Evolutionary conservation across 1,140 invertebrate species (phyloP).

Genomic region (Drosophila hydei): DNA sequence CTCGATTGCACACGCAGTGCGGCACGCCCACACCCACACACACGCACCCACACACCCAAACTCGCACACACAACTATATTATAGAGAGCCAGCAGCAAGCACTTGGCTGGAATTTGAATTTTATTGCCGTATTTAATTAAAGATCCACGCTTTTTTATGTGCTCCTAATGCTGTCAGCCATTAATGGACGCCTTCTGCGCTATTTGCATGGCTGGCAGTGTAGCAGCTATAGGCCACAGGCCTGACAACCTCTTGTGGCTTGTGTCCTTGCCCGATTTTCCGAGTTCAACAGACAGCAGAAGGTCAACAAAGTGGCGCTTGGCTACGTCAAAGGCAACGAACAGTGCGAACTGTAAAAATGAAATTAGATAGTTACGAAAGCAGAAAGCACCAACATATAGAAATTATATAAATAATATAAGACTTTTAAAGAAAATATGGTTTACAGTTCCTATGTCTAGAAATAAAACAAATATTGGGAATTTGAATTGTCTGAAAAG

Average conservation of each 20-base stretch:
- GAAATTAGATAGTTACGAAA: neutral
- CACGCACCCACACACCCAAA: neutral
- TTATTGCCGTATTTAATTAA: conserved; percentile 51
- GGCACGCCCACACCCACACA: neutral
- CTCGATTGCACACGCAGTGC: conserved; percentile 24
- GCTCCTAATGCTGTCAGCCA: conserved; percentile 22
- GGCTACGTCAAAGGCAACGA: conserved; percentile 7
- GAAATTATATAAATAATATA: neutral
- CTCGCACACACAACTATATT: neutral
- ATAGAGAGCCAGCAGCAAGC: neutral
- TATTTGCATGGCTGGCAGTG: conserved; percentile 44
- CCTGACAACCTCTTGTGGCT: conserved; percentile 28
- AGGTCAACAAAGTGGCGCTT: conserved; percentile 42
- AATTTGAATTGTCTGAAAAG: too few species aligned
- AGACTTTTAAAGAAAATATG: neutral
- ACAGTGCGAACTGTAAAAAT: neutral
- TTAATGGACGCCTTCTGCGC: conserved; percentile 34
- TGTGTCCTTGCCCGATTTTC: conserved; percentile 69
- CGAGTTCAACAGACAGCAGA: conserved; percentile 70
- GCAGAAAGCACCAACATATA: neutral
- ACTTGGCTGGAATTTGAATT: conserved; percentile 44
- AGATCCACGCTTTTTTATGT: conserved; percentile 39
- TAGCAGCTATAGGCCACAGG: neutral
- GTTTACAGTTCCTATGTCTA: too few species aligned
- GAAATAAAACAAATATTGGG: too few species aligned